Evolutionary conservation across 2,113 vertebrate species (phyloP).

Genomic region (Phoxinus phoxinus): DNA sequence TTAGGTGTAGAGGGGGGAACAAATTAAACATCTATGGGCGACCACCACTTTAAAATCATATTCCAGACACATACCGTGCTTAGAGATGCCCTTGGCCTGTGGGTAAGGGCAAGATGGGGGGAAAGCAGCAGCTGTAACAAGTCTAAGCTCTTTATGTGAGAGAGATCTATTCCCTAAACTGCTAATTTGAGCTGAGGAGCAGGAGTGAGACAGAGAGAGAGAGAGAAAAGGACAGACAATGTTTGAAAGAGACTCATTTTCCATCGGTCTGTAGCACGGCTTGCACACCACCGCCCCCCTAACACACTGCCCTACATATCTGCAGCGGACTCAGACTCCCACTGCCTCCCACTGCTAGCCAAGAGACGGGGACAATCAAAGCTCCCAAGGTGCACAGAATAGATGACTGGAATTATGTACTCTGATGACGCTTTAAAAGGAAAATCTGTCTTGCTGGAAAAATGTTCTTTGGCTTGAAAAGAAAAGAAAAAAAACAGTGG

Average conservation of each 20-base stretch:
- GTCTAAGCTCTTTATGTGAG: constrained; percentile 58
- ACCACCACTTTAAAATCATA: constrained; percentile 17
- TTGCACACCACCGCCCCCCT: constrained; percentile 59
- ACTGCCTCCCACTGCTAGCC: not conserved
- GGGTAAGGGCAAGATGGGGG: constrained; percentile 74
- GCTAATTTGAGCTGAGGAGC: constrained; percentile 72
- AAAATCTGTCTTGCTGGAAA: constrained; percentile 1
- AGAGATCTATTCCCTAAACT: constrained; percentile 75
- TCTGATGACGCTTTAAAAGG: not conserved
- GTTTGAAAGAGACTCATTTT: constrained; percentile 49
- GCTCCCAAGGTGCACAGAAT: not conserved
- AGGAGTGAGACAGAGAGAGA: constrained; percentile 66
- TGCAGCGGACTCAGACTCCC: constrained; percentile 60
- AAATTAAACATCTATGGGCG: constrained; percentile 15
- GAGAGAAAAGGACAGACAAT: constrained; percentile 66
- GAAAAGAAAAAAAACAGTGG: not conserved
- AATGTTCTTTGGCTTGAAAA: not conserved
- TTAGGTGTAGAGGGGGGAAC: not conserved
- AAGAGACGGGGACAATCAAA: constrained; percentile 15
- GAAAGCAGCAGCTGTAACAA: constrained; percentile 67
- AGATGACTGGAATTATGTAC: not conserved
- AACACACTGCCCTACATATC: constrained; percentile 75
- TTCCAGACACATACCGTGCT: constrained; percentile 18
- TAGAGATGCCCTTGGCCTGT: constrained; percentile 45
- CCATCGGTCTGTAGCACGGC: constrained; percentile 14